Percentiles rank a stretch among this genome's conserved stretches.
phyloP scores from a whole-genome alignment of 1,140 invertebrate genomes.

The Dreissena polymorpha region DNA sequence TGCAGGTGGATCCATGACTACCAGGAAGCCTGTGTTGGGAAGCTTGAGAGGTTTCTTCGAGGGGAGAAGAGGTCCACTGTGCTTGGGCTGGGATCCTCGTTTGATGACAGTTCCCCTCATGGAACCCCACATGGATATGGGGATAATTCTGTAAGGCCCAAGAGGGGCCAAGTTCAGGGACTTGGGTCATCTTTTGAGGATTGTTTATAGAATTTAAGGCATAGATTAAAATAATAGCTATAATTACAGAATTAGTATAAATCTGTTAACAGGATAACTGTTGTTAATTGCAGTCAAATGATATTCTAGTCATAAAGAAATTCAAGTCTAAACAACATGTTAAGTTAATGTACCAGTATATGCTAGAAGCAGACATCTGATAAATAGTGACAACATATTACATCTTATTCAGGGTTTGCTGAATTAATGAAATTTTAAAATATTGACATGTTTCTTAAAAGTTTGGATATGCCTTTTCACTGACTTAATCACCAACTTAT shows the following conservation, averaged over 20 bases:
- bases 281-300: no score
- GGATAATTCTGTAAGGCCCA: constrained; percentile 19
- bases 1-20: constrained; percentile 98
- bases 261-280: no score
- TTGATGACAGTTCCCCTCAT: constrained; percentile 47
- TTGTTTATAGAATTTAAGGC: constrained; percentile 18
- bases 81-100: constrained; percentile 45
- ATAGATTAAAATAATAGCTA: no score
- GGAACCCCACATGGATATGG: constrained; percentile 34
- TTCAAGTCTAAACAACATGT: no score
- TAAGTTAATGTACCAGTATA: no score
- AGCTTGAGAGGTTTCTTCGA: constrained; percentile 88
- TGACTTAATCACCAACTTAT: neutral
- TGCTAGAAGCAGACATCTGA: no score
- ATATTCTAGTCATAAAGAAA: no score
- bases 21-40: constrained; percentile 99
- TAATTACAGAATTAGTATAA: no score
- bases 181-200: constrained; percentile 52
- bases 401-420: no score
- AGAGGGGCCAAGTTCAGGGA: constrained; percentile 43
- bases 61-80: constrained; percentile 39
- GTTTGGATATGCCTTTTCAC: neutral
- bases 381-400: no score
- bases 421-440: no score
- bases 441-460: neutral